These are phyloP conservation scores for Machaerirhynchus nigripectus DNA, from an alignment of 2,113 vertebrate species.

Conservation along the genomic window DNA sequence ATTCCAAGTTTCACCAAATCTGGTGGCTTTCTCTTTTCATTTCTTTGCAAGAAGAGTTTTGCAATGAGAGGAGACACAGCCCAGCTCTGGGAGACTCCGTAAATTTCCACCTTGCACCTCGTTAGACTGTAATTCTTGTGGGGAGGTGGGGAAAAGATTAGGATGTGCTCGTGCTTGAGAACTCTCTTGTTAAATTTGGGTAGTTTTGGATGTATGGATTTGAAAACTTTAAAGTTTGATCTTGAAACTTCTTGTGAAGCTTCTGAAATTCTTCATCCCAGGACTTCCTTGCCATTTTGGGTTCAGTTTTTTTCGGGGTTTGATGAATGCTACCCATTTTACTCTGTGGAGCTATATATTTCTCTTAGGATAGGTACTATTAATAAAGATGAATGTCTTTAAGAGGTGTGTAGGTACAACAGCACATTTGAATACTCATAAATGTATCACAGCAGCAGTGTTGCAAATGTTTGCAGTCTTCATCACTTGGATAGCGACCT, in stretches of 20 bases:
- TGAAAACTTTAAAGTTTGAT: background rate
- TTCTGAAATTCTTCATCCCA: background rate
- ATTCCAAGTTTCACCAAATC: conserved; percentile 4
- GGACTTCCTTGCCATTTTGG: background rate
- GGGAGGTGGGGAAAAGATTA: background rate
- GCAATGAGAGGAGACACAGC: background rate
- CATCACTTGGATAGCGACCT: background rate
- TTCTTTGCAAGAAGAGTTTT: background rate
- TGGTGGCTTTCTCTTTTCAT: background rate
- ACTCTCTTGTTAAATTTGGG: background rate
- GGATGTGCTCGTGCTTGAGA: background rate
- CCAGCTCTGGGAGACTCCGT: background rate
- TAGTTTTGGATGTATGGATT: background rate
- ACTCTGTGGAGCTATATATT: background rate
- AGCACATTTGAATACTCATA: background rate
- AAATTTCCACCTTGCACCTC: background rate
- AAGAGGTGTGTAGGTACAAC: background rate
- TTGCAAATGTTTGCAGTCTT: background rate
- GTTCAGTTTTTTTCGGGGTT: accelerated
- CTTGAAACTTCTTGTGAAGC: background rate
- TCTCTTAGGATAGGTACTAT: background rate
- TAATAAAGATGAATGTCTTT: background rate
- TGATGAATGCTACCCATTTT: background rate
- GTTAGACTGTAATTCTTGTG: background rate
- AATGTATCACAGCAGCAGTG: background rate